phyloP scores from a whole-genome alignment of 2,888 invertebrate genomes.

The Parthenolecanium corni region DNA sequence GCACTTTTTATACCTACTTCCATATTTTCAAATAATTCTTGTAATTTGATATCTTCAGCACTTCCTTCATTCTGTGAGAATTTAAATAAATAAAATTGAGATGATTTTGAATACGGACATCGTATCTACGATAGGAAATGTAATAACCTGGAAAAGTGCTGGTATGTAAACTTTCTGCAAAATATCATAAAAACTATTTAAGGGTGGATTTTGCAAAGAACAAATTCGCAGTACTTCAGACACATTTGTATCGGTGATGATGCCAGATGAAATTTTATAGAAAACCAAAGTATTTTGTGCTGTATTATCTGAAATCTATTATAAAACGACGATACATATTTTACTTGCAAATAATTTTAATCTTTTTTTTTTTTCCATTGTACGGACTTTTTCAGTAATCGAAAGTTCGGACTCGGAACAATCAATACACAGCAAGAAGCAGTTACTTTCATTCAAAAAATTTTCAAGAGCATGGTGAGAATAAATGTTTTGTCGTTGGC shows the following conservation, averaged over 20 bases:
- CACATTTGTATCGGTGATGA: conserved; percentile 49
- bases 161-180: conserved; percentile 50
- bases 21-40: conserved; percentile 41
- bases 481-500: neutral
- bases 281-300: conserved; percentile 41
- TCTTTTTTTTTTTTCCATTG: no score
- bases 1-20: conserved; percentile 33
- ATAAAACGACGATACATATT: neutral
- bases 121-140: neutral
- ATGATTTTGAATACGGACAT: no score
- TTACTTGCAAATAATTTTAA: neutral
- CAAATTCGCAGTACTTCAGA: conserved; percentile 47
- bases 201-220: conserved; percentile 49
- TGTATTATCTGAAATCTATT: neutral
- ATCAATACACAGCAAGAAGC: neutral
- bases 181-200: conserved; percentile 48
- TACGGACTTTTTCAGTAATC: conserved; percentile 2
- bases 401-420: neutral
- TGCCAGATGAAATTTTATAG: conserved; percentile 48
- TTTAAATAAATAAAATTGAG: conserved; percentile 9
- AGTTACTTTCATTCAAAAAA: conserved; percentile 7
- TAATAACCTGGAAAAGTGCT: conserved; percentile 39
- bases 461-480: conserved; percentile 1
- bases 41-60: conserved; percentile 40
- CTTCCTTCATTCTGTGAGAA: conserved; percentile 37